These are phyloP conservation scores for Saguinus imperator DNA, from an alignment of 2,113 vertebrate species.

Conservation along the genomic window DNA sequence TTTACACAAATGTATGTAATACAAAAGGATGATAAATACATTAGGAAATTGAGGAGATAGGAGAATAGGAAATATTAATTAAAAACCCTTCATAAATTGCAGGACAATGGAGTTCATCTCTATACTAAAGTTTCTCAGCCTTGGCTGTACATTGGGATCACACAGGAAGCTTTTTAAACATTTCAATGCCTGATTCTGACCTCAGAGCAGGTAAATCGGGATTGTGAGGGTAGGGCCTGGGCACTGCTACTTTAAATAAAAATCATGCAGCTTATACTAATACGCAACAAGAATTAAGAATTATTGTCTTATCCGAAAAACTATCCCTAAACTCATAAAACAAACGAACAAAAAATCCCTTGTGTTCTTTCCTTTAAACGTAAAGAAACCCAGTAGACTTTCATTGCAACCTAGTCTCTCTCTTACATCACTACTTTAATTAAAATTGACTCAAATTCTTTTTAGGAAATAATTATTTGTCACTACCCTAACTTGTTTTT, in stretches of 20 bases:
- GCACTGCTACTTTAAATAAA: not conserved
- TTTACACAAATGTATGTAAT: not conserved
- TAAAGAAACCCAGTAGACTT: not conserved
- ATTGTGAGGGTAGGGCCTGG: not conserved
- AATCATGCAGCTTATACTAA: not conserved
- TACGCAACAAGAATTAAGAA: not conserved
- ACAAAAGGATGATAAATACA: not conserved
- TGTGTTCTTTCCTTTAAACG: not conserved
- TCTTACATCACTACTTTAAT: not conserved
- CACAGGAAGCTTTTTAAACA: not conserved
- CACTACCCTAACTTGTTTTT: not conserved
- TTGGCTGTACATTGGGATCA: not conserved
- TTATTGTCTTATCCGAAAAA: not conserved
- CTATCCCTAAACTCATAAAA: not conserved
- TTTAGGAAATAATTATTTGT: not conserved
- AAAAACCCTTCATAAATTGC: not conserved
- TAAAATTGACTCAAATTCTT: not conserved
- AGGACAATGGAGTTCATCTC: not conserved
- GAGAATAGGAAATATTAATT: not conserved
- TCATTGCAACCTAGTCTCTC: not conserved
- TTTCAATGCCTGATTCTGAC: not conserved
- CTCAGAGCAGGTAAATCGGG: not conserved
- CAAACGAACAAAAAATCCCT: not conserved
- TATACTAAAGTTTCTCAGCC: not conserved
- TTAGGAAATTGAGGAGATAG: not conserved